Conservation (phyloP, 2,888 invertebrate genomes). For the Mechanitis mazaeus region DNA sequence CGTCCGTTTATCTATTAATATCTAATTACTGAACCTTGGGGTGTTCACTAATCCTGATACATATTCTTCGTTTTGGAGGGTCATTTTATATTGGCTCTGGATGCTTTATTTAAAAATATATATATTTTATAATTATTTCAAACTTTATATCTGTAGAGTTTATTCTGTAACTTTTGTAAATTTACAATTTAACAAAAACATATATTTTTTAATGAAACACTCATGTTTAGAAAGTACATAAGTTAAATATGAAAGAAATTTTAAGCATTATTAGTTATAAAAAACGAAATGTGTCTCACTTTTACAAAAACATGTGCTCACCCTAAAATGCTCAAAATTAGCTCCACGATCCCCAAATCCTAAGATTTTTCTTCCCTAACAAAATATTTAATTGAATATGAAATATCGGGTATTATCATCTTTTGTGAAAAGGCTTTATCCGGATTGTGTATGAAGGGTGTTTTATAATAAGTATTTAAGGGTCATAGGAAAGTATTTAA, state of each 20-base stretch:
- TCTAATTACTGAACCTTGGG: conserved; percentile 50
- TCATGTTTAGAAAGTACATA: too few relatives aligned
- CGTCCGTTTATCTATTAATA: conserved; percentile 53
- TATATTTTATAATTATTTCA: too few relatives aligned
- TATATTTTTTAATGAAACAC: too few relatives aligned
- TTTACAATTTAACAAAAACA: too few relatives aligned
- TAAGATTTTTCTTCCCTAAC: conserved; percentile 73
- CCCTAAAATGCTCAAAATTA: conserved; percentile 38
- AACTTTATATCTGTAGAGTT: too few relatives aligned
- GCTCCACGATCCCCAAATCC: conserved; percentile 48
- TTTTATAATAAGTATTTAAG: conserved; percentile 59
- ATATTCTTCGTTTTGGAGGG: conserved; percentile 20
- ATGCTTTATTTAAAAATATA: conserved; percentile 5
- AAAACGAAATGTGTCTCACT: too few relatives aligned
- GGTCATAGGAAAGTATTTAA: conserved; percentile 67
- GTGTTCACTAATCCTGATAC: conserved; percentile 38
- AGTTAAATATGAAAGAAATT: too few relatives aligned
- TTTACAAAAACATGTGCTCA: neutral
- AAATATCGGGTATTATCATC: conserved; percentile 76
- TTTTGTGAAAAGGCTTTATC: conserved; percentile 68
- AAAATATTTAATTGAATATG: conserved; percentile 84
- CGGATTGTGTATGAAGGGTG: conserved; percentile 56
- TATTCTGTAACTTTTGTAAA: too few relatives aligned
- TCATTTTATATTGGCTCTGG: conserved; percentile 7
- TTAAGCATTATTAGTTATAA: too few relatives aligned